Conservation (phyloP, 1,140 invertebrate species). For the Lasaia peninsularis region DNA sequence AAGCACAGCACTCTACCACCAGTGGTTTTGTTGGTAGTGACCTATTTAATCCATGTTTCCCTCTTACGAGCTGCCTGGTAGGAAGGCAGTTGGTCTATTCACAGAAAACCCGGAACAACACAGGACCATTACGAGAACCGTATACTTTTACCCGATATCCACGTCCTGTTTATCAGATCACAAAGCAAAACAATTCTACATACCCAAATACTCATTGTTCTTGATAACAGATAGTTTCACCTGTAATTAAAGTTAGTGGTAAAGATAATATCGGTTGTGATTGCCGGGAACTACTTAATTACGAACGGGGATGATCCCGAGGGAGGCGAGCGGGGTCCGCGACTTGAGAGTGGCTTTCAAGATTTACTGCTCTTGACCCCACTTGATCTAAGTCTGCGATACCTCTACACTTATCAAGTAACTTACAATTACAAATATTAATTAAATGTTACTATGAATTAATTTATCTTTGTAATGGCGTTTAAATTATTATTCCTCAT, state of each 20-base stretch:
- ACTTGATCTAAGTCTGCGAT: slow-evolving; percentile 46
- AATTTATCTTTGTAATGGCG: background rate
- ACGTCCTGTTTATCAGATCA: background rate
- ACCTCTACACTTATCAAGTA: slow-evolving; percentile 30
- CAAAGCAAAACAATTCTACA: background rate
- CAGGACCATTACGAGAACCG: too few relatives aligned
- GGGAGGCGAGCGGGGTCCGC: slow-evolving; percentile 42
- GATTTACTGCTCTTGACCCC: slow-evolving; percentile 60
- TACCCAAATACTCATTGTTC: slow-evolving; percentile 41
- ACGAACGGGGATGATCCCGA: slow-evolving; percentile 38
- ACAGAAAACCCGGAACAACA: too few relatives aligned
- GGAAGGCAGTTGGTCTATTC: too few relatives aligned
- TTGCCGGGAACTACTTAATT: slow-evolving; percentile 63
- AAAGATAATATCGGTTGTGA: slow-evolving; percentile 54
- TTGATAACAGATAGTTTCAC: slow-evolving; percentile 46
- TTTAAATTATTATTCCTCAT: too few relatives aligned
- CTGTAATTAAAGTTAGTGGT: slow-evolving; percentile 59
- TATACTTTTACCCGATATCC: background rate
- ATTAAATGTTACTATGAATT: slow-evolving; percentile 23
- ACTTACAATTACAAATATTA: slow-evolving; percentile 37
- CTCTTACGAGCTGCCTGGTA: too few relatives aligned
- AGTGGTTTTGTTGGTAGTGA: too few relatives aligned
- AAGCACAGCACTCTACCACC: too few relatives aligned
- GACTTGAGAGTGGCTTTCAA: slow-evolving; percentile 37
- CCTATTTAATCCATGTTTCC: too few relatives aligned